Percentiles rank a stretch among this genome's conserved stretches.
These are phyloP conservation scores for Ctenodactylus gundi DNA, from an alignment of 2,113 vertebrate genomes.

Conservation along the genomic window DNA sequence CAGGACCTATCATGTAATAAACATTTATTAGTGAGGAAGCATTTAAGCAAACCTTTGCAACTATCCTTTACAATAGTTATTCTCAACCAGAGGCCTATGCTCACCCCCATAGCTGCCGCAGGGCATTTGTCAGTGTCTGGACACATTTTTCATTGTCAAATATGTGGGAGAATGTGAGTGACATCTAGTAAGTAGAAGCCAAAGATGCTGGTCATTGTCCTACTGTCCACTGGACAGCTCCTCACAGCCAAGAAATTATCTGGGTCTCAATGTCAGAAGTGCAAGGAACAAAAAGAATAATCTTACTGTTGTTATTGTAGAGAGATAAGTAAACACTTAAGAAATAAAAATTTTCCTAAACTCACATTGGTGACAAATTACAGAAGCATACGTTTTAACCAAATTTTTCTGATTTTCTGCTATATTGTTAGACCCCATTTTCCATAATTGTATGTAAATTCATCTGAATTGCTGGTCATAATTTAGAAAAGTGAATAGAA, in stretches of 20 bases:
- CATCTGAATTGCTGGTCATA: not conserved
- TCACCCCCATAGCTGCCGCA: not conserved
- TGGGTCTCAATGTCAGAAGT: not conserved
- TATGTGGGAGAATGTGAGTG: not conserved
- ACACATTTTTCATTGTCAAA: not conserved
- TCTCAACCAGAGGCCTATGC: not conserved
- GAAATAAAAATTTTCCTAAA: not conserved
- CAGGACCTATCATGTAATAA: not conserved
- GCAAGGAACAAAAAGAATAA: not conserved
- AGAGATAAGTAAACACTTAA: not conserved
- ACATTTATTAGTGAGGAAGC: not conserved
- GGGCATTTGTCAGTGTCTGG: not conserved
- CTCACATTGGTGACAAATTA: not conserved
- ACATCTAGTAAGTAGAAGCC: not conserved
- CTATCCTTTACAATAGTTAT: not conserved
- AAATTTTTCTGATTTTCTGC: conserved; percentile 13
- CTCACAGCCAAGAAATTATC: not conserved
- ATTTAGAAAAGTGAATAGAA: conserved; percentile 29
- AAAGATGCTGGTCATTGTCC: not conserved
- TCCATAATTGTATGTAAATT: conserved; percentile 33
- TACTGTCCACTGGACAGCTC: not conserved
- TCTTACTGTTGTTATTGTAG: not conserved
- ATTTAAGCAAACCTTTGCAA: not conserved
- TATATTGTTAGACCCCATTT: not conserved
- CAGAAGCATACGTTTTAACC: not conserved